A percentile compares a stretch with the other conserved stretches of the same genome.
Conservation (phyloP, 2,797 vertebrate species). For the Pelochelys cantorii region DNA sequence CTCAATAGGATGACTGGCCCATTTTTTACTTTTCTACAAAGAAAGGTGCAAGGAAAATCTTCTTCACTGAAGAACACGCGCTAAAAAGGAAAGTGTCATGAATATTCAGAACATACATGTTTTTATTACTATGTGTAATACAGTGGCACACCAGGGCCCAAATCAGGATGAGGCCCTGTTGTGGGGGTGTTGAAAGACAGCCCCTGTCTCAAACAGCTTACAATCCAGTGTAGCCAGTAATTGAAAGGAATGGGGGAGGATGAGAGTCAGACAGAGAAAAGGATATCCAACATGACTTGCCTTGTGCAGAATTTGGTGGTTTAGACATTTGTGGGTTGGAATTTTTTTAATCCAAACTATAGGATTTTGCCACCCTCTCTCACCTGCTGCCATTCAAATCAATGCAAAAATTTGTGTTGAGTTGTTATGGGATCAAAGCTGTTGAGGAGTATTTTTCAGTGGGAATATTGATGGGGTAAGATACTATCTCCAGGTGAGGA, state of each 20-base stretch:
- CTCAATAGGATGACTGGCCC: rapidly evolving
- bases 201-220: not conserved
- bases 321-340: rapidly evolving
- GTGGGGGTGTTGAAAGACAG: not conserved
- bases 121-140: not conserved
- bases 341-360: rapidly evolving
- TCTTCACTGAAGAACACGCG: rapidly evolving
- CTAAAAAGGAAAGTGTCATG: not conserved
- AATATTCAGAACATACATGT: not conserved
- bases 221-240: not conserved
- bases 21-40: rapidly evolving
- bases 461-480: not conserved
- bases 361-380: not conserved
- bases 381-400: not conserved
- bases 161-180: rapidly evolving
- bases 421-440: not conserved
- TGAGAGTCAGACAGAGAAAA: not conserved
- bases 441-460: not conserved
- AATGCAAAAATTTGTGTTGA: not conserved
- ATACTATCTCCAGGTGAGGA: rapidly evolving
- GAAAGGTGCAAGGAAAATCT: not conserved
- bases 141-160: not conserved
- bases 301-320: rapidly evolving
- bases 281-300: not conserved
- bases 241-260: not conserved